Base-by-base conservation (phyloP, 2,888 invertebrate genomes). In the Torymus auratus region DNA sequence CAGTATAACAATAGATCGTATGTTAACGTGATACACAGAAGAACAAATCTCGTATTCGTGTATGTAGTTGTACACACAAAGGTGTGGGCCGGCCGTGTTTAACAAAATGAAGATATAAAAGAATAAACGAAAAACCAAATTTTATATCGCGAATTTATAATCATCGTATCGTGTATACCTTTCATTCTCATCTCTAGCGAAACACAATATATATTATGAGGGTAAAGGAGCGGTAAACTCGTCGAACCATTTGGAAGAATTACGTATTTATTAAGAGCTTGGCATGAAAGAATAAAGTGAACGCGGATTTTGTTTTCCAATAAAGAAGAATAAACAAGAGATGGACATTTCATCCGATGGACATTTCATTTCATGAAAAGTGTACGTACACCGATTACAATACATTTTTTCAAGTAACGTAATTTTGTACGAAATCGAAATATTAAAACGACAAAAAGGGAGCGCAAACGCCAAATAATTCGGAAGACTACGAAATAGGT, bases 391-490 rank as follows among this genome's bases (percentile, higher is more conserved):
- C 83, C 50, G 13, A 68, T 23, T 28, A 85, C 82, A 84, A 84
- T 28, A 28, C 80, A 77, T 84, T 88, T 88, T 88, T 88, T 86
- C 86, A 87, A 86, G 83, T 86, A 88, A 82, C 82, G 85, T 87
- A 87, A 88, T 88, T 88, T 88, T 88, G 84, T 88, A 88, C 86
- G 82, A 85, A 84, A 80, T 80, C 78, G 80, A 73, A 74, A 84
- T 61, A 28, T 28, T 28, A 28, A 67, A 76, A 75, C 10, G 41
- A 58, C 11, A 73, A 62, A 68, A 67, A 53, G 56, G 56, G 64
- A n/a, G 14, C 52, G 0, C 53, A 13, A 41, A 56, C 28, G 10
- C 28, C 5, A 50, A 52, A 23, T 17, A 10, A 61, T 15, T 50
- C 14, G 50, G 53, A 64, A 53, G 61, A 76, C 53, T 69, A 71